phyloP scores from a whole-genome alignment of 2,888 invertebrate genomes.

The Protonemura montana region DNA sequence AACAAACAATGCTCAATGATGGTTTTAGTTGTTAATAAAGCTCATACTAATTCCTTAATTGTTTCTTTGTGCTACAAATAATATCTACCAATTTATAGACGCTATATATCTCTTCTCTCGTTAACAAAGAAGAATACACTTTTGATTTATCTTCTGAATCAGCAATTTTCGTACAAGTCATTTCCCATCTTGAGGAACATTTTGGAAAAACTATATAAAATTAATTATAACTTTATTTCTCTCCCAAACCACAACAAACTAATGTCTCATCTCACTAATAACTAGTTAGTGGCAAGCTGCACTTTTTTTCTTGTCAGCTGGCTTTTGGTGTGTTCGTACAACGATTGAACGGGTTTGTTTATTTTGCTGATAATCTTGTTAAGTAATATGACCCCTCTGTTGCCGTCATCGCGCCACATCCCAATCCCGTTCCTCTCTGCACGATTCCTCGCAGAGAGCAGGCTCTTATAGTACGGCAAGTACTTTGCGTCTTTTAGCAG shows the following conservation, averaged over 20 bases:
- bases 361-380: background rate
- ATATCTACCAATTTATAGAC: too few relatives aligned
- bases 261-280: background rate
- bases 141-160: too few relatives aligned
- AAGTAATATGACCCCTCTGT: background rate
- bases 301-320: constrained; percentile 1
- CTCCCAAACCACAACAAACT: background rate
- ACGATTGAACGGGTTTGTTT: constrained; percentile 17
- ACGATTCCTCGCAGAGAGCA: constrained; percentile 60
- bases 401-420: constrained; percentile 55
- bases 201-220: background rate
- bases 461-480: constrained; percentile 57
- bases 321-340: background rate
- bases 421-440: constrained; percentile 62
- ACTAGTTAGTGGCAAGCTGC: constrained; percentile 17
- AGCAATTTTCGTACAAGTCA: too few relatives aligned
- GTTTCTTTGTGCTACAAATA: too few relatives aligned
- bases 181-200: background rate
- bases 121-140: too few relatives aligned
- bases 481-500: constrained; percentile 55
- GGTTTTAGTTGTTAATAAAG: too few relatives aligned
- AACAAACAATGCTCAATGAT: too few relatives aligned
- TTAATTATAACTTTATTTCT: background rate
- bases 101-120: too few relatives aligned
- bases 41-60: too few relatives aligned